A percentile compares a stretch with the other conserved stretches of the same genome.
Evolutionary conservation across 2,888 invertebrate species (phyloP).

Genomic region (Marronus borbonicus): DNA sequence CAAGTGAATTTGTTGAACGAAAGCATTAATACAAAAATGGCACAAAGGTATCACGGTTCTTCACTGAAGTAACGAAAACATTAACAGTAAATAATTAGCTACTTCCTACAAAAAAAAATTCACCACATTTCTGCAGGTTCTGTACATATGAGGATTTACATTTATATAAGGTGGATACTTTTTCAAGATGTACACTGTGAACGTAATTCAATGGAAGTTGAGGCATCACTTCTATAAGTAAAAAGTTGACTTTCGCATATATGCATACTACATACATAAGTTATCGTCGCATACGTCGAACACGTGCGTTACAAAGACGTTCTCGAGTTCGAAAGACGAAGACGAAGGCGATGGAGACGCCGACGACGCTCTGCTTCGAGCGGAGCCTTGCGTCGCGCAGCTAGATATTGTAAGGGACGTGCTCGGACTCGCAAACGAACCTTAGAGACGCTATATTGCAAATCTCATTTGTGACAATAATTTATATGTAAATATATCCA

Average conservation of each 20-base stretch:
- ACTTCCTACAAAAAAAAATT: too few relatives aligned
- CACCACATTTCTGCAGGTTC: too few relatives aligned
- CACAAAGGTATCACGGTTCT: too few relatives aligned
- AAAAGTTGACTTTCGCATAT: conserved; percentile 64
- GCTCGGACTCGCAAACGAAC: conserved; percentile 62
- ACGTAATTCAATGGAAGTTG: conserved; percentile 62
- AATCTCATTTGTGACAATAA: conserved; percentile 70
- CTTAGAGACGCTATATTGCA: conserved; percentile 68
- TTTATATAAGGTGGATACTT: conserved; percentile 52
- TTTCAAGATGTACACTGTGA: conserved; percentile 62
- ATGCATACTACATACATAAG: conserved; percentile 53
- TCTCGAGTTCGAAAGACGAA: conserved; percentile 55
- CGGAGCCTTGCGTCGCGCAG: conserved; percentile 54
- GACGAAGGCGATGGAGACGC: conserved; percentile 54
- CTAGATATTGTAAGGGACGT: conserved; percentile 66
- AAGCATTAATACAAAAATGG: too few relatives aligned
- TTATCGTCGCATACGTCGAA: conserved; percentile 60
- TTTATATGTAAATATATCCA: conserved; percentile 70
- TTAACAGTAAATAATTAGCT: too few relatives aligned
- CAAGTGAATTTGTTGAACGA: too few relatives aligned
- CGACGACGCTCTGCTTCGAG: background rate
- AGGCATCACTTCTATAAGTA: conserved; percentile 62
- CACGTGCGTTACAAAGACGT: conserved; percentile 64
- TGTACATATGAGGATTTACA: too few relatives aligned
- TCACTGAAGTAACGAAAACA: too few relatives aligned